Conservation (phyloP, 2,888 invertebrate genomes). For the Scaptomyza flava region DNA sequence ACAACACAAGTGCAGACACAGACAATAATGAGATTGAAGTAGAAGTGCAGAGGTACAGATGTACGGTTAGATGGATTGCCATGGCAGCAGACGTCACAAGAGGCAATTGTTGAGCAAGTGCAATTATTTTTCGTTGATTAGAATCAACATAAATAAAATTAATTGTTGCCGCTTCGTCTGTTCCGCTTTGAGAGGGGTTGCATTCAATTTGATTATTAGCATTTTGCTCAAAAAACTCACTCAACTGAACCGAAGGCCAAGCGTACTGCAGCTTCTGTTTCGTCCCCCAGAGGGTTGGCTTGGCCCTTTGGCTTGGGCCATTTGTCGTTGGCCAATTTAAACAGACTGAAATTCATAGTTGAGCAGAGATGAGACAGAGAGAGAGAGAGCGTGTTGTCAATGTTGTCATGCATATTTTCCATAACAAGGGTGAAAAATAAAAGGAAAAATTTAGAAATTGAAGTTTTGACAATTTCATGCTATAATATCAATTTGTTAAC, state of each 20-base stretch:
- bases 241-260: conserved; percentile 55
- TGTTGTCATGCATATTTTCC: too few species aligned
- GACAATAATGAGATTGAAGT: background rate
- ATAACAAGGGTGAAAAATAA: background rate
- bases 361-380: conserved; percentile 3
- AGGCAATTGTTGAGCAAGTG: conserved; percentile 39
- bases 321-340: conserved; percentile 35
- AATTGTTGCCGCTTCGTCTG: conserved; percentile 73
- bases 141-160: conserved; percentile 80
- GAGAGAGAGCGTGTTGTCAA: background rate
- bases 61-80: conserved; percentile 35
- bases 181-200: conserved; percentile 63
- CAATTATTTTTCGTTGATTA: conserved; percentile 64
- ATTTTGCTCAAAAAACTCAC: conserved; percentile 23
- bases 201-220: conserved; percentile 80
- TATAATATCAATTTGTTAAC: background rate
- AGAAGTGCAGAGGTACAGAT: background rate
- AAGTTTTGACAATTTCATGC: background rate
- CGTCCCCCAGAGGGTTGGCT: conserved; percentile 35
- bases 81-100: conserved; percentile 52
- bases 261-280: conserved; percentile 35
- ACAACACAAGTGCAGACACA: conserved; percentile 25
- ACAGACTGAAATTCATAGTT: conserved; percentile 4
- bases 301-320: conserved; percentile 33
- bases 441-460: background rate